Evolutionary conservation across 2,113 vertebrate species (phyloP).

Genomic region (Reinhardtius hippoglossoides): DNA sequence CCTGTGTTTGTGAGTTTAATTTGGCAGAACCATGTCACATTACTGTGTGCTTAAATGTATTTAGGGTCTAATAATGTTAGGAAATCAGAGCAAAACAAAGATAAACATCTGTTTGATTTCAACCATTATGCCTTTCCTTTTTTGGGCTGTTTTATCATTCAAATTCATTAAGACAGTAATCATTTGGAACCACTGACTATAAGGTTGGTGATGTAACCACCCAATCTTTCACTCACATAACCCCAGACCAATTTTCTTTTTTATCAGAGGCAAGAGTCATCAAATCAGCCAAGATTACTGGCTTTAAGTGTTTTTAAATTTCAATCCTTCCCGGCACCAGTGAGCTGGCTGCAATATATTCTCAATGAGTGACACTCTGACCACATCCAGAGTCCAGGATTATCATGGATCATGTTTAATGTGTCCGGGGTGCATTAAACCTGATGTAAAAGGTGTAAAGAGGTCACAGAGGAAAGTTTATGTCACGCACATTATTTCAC

Average conservation of each 20-base stretch:
- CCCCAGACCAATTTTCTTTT: slow-evolving; percentile 17
- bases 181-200: slow-evolving; percentile 25
- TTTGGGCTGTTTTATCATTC: slow-evolving; percentile 36
- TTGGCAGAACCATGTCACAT: not conserved
- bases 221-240: slow-evolving; percentile 17
- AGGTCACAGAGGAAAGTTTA: not conserved
- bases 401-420: slow-evolving; percentile 13
- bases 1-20: not conserved
- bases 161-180: slow-evolving; percentile 3
- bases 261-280: slow-evolving; percentile 11
- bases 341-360: slow-evolving; percentile 10
- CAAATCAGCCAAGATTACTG: slow-evolving; percentile 34
- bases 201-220: slow-evolving; percentile 27
- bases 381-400: not conserved
- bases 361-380: slow-evolving; percentile 8
- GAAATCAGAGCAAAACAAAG: not conserved
- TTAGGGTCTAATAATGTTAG: not conserved
- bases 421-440: slow-evolving; percentile 8
- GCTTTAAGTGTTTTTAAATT: slow-evolving; percentile 28
- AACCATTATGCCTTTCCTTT: slow-evolving; percentile 26
- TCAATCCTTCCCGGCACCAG: slow-evolving; percentile 25
- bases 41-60: not conserved
- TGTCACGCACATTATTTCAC: slow-evolving; percentile 8
- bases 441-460: slow-evolving; percentile 21
- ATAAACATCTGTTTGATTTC: slow-evolving; percentile 15